These are phyloP conservation scores for Nasonovia ribisnigri DNA, from an alignment of 2,888 invertebrate species.

Conservation along the genomic window DNA sequence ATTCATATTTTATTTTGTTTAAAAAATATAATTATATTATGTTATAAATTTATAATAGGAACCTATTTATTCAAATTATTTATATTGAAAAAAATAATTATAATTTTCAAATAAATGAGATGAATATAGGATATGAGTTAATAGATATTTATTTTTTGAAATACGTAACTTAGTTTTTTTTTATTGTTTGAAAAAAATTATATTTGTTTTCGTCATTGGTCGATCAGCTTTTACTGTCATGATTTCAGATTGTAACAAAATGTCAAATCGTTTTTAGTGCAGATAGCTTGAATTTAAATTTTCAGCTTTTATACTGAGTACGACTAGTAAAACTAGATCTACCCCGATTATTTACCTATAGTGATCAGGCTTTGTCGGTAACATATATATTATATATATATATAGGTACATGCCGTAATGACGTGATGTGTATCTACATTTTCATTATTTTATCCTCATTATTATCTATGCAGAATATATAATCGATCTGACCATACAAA, in stretches of 20 bases:
- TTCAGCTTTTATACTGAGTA: background rate
- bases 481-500: constrained; percentile 9
- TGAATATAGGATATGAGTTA: too few species aligned
- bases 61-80: too few species aligned
- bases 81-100: too few species aligned
- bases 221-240: background rate
- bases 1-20: background rate
- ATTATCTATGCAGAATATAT: background rate
- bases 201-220: background rate
- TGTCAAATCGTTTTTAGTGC: background rate
- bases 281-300: background rate
- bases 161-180: background rate
- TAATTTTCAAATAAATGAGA: too few species aligned
- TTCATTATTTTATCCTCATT: background rate
- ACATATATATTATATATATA: background rate
- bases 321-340: background rate
- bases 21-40: background rate
- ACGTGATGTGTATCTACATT: background rate
- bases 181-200: background rate
- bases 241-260: background rate
- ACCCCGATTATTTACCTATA: too few species aligned
- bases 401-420: too few species aligned
- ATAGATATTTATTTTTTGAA: background rate
- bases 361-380: background rate
- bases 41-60: background rate